These are phyloP conservation scores for Pheosia tremula DNA, from an alignment of 2,888 invertebrate species.

Conservation along the genomic window DNA sequence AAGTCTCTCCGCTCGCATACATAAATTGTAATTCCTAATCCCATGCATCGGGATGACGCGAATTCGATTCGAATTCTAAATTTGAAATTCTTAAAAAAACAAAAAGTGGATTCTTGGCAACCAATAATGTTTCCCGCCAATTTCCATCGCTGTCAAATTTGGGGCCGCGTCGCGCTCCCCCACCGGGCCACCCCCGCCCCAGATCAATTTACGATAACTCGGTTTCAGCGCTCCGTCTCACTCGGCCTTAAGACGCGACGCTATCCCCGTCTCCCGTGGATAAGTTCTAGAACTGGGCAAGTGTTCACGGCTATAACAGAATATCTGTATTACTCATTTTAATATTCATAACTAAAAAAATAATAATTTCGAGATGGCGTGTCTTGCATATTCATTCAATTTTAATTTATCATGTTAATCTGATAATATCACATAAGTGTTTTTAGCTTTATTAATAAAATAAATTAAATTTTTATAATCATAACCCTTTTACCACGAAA, in stretches of 20 bases:
- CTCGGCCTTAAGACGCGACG: constrained; percentile 78
- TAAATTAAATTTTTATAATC: no score
- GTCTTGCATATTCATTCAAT: no score
- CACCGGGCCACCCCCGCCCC: constrained; percentile 62
- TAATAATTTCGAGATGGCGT: no score
- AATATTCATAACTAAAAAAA: constrained; percentile 9
- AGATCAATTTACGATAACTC: constrained; percentile 84
- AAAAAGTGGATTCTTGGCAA: constrained; percentile 46
- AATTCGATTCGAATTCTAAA: constrained; percentile 29
- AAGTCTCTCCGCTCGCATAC: constrained; percentile 43
- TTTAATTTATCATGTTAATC: no score
- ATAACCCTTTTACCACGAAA: no score
- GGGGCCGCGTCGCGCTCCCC: constrained; percentile 65
- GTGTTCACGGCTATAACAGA: constrained; percentile 57
- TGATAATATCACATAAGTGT: no score
- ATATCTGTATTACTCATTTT: constrained; percentile 46
- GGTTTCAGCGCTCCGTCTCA: constrained; percentile 76
- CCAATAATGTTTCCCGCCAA: constrained; percentile 83
- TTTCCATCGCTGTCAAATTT: constrained; percentile 84
- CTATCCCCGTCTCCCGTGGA: constrained; percentile 77
- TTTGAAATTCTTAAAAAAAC: constrained; percentile 41
- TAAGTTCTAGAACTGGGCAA: constrained; percentile 75
- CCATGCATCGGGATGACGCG: constrained; percentile 5
- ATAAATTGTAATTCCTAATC: constrained; percentile 50
- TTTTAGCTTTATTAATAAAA: no score